phyloP scores from a whole-genome alignment of 2,888 invertebrate genomes.

The Neoascia interrupta region DNA sequence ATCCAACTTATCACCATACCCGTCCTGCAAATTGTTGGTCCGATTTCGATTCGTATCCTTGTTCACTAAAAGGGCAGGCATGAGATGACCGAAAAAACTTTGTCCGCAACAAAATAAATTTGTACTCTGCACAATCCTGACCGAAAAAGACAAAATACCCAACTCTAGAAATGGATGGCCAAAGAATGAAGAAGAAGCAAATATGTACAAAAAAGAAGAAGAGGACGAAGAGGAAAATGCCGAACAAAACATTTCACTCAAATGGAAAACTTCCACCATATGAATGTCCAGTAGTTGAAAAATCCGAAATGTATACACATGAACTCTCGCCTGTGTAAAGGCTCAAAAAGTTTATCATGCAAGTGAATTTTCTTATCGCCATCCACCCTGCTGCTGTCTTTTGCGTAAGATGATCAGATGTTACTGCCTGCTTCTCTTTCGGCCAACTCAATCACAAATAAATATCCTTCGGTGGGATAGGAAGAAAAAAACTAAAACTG shows the following conservation, averaged over 20 bases:
- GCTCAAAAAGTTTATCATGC: conserved; percentile 58
- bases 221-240: conserved; percentile 3
- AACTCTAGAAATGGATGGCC: conserved; percentile 4
- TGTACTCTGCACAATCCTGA: conserved; percentile 19
- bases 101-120: conserved; percentile 42
- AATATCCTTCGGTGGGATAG: conserved; percentile 49
- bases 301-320: conserved; percentile 40
- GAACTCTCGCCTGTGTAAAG: conserved; percentile 37
- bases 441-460: conserved; percentile 64
- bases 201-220: conserved; percentile 6
- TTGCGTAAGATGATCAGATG: conserved; percentile 60
- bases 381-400: too few relatives aligned
- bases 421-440: conserved; percentile 34
- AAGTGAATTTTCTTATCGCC: conserved; percentile 35
- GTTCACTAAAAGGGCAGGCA: neutral
- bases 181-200: too few relatives aligned
- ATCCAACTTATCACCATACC: neutral
- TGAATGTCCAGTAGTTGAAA: conserved; percentile 56
- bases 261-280: conserved; percentile 65
- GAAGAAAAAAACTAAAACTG: neutral
- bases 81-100: conserved; percentile 47
- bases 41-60: conserved; percentile 36
- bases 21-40: neutral
- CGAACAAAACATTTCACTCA: conserved; percentile 66
- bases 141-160: conserved; percentile 12